Evolutionary conservation across 1,140 invertebrate species (phyloP).

Genomic region (Ylistrum balloti): DNA sequence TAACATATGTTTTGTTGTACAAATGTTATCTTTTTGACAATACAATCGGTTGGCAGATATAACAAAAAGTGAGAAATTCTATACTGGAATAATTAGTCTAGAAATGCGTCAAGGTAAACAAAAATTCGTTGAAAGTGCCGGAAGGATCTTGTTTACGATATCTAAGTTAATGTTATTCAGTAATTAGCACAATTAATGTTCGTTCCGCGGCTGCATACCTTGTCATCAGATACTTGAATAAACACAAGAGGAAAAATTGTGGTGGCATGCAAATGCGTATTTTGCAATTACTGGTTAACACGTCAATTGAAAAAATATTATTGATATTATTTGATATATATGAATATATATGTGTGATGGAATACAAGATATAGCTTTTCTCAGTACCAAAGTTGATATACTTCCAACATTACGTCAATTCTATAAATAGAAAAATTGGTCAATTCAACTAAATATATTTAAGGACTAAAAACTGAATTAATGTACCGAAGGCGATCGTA

Average conservation of each 20-base stretch:
- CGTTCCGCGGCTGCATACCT: not conserved
- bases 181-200: not conserved
- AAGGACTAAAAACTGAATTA: too few relatives aligned
- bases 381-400: too few relatives aligned
- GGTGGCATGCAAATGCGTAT: not conserved
- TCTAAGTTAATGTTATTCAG: not conserved
- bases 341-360: too few relatives aligned
- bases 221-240: not conserved
- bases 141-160: not conserved
- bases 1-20: not conserved
- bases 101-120: not conserved
- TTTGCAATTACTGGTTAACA: not conserved
- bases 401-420: too few relatives aligned
- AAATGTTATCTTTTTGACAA: not conserved
- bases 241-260: not conserved
- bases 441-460: too few relatives aligned
- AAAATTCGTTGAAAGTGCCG: not conserved
- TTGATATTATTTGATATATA: too few relatives aligned
- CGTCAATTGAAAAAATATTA: too few relatives aligned
- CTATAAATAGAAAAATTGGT: too few relatives aligned
- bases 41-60: not conserved
- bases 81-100: not conserved
- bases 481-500: too few relatives aligned
- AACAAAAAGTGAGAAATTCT: not conserved
- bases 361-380: too few relatives aligned